Base-by-base conservation (phyloP, 2,113 vertebrate species). In the Numenius arquata region DNA sequence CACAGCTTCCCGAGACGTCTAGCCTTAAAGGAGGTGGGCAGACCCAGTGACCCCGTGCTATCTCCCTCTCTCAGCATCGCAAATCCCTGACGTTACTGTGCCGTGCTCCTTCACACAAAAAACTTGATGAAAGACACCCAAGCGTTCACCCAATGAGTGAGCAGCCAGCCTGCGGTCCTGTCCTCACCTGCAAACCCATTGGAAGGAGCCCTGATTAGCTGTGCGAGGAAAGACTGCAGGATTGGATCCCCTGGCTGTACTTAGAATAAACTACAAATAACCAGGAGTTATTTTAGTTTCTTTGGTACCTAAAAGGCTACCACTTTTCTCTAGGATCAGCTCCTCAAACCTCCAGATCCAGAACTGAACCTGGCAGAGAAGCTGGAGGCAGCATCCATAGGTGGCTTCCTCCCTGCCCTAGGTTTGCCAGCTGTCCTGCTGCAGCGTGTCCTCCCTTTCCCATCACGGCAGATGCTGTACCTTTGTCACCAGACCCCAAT, bases 91-190 rank as follows among this genome's bases (percentile, higher is more conserved):
- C 65, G 67, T 55, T 21, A 34, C 27, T 12, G 40, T 61, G 45
- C 61, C 25, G 18, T 3, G 11, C 26, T 85, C 26, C 47, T 92
- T 66, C 62, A n/a, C 43, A 55, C 27, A 80, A 55, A 41, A 91
- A 70, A 15, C 40, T 5, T 41, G 47, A 36, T 7, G 18, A 22
- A 71, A 72, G 53, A 0, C 38, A 50, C 8, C 8, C 14, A 30
- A 38, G 8, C 0, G 3, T 77, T 62, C 68, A 55, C n/a, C 26
- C 11, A 43, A 1, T 1, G 3, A 23, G 38, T 4, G 67, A 68
- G 36, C 2, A 5, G 48, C 29, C 67, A 52, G 66, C 1, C 43
- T n/a, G 34, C 0, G 1, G 66, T 45, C 29, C 63, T 68, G 26
- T 8, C 36, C 61, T 29, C 40, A 53, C 2, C 23, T 36, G 18